Conservation (phyloP, 2,888 invertebrate genomes). For the Diploptera punctata region DNA sequence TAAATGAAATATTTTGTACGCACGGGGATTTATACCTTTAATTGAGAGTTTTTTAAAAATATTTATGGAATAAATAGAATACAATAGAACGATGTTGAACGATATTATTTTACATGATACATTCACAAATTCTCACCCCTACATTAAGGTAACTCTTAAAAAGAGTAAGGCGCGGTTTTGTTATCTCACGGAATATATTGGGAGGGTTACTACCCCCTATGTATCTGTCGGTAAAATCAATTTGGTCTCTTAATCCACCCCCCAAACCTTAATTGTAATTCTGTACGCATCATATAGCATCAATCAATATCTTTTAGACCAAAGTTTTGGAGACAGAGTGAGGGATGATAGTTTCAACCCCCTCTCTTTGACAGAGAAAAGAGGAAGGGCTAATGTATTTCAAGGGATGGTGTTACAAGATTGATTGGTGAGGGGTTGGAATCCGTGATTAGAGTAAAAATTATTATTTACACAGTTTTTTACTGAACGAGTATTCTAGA, state of each 20-base stretch:
- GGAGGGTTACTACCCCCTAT: neutral
- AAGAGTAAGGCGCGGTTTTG: neutral
- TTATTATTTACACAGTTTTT: conserved; percentile 22
- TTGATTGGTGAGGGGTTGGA: conserved; percentile 16
- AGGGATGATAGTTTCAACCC: neutral
- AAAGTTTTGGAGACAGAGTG: conserved; percentile 7
- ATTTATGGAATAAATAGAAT: too few species aligned
- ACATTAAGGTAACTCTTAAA: too few species aligned
- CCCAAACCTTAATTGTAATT: conserved; percentile 38
- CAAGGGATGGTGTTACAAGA: neutral
- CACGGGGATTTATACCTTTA: too few species aligned
- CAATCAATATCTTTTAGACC: conserved; percentile 36
- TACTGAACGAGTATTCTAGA: too few species aligned
- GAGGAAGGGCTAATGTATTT: neutral
- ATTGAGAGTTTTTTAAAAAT: too few species aligned
- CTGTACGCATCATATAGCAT: conserved; percentile 33
- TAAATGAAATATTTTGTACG: too few species aligned
- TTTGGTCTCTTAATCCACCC: conserved; percentile 32
- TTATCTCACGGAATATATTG: neutral
- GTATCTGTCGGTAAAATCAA: conserved; percentile 25
- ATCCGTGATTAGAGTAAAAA: conserved; percentile 16
- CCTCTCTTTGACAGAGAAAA: neutral
- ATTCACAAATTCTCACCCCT: too few species aligned
- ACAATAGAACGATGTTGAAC: too few species aligned
- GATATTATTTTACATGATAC: too few species aligned